Percentiles rank a stretch among this genome's conserved stretches.
Conservation (phyloP, 2,113 vertebrate genomes). For the Cariama cristata region DNA sequence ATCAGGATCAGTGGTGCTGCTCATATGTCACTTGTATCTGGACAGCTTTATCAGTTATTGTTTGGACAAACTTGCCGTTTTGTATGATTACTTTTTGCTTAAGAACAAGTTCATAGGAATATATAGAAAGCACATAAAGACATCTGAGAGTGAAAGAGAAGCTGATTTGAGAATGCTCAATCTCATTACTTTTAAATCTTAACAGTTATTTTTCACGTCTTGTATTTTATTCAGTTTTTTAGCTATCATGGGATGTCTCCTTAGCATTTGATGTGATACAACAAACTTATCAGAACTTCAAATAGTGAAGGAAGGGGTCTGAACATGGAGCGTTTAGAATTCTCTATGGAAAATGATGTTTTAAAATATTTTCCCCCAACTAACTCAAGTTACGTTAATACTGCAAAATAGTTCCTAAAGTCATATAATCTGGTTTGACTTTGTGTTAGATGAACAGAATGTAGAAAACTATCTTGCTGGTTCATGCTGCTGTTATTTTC, state of each 20-base stretch:
- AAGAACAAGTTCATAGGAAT: not conserved
- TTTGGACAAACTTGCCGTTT: not conserved
- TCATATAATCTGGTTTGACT: not conserved
- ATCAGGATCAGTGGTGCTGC: not conserved
- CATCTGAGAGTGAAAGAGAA: not conserved
- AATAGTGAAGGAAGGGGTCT: not conserved
- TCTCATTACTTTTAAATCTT: not conserved
- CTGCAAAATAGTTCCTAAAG: not conserved
- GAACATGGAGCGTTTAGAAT: not conserved
- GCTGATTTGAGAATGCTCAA: not conserved
- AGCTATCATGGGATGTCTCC: not conserved
- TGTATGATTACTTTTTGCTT: not conserved
- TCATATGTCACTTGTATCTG: not conserved
- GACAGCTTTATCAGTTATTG: not conserved
- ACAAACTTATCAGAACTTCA: not conserved
- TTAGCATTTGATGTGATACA: not conserved
- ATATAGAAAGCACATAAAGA: not conserved
- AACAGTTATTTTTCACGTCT: not conserved
- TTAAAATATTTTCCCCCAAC: not conserved
- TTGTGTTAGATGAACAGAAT: rapidly evolving
- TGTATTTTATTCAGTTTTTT: not conserved
- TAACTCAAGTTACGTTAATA: not conserved
- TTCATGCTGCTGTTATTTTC: not conserved
- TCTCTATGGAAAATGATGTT: not conserved
- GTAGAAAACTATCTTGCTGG: not conserved